These are phyloP conservation scores for Tupaia chinensis DNA, from an alignment of 2,113 vertebrate species.

Conservation along the genomic window DNA sequence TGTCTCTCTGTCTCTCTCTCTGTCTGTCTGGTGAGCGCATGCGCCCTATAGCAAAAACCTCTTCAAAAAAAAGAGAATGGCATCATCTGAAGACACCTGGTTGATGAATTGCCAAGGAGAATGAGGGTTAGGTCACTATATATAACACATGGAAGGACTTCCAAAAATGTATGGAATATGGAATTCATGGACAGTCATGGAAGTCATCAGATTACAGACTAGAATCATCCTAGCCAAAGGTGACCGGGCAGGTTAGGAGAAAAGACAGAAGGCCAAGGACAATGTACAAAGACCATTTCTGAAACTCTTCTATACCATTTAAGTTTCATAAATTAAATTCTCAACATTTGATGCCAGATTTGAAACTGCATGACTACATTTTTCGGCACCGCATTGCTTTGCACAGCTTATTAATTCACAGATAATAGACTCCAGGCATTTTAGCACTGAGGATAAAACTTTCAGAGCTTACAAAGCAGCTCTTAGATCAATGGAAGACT, in stretches of 20 bases:
- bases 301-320: background rate
- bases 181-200: background rate
- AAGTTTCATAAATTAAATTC: background rate
- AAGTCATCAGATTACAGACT: background rate
- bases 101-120: background rate
- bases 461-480: constrained; percentile 63
- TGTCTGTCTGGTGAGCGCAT: too few species aligned
- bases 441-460: constrained; percentile 53
- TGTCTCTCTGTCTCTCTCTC: too few species aligned
- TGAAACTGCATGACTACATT: background rate
- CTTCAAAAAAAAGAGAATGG: background rate
- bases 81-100: background rate
- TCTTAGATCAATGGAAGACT: constrained; percentile 76
- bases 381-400: background rate
- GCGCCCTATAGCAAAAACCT: too few species aligned
- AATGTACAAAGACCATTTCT: background rate
- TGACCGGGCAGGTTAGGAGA: background rate
- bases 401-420: constrained; percentile 63
- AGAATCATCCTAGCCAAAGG: background rate
- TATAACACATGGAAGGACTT: background rate
- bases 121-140: background rate
- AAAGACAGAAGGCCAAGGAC: background rate
- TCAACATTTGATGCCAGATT: background rate
- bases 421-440: constrained; percentile 66
- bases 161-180: too few species aligned